These are phyloP conservation scores for Ophion ventricosus DNA, from an alignment of 2,888 invertebrate species.

Conservation along the genomic window DNA sequence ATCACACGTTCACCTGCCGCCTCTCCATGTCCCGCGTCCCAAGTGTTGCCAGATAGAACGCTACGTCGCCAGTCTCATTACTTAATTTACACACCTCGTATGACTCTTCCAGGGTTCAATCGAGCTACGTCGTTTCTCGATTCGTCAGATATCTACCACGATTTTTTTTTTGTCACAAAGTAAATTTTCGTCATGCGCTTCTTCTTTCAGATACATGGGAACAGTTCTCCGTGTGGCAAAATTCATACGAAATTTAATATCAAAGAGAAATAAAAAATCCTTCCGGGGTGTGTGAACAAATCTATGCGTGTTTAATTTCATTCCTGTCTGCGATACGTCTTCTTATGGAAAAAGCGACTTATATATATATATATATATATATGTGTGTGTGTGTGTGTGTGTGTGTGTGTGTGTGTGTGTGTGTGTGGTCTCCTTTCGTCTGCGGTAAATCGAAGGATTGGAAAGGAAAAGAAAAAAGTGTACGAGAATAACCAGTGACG, in stretches of 20 bases:
- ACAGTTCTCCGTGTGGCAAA: not conserved
- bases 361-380: too few relatives aligned
- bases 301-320: not conserved
- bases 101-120: not conserved
- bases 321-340: not conserved
- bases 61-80: too few relatives aligned
- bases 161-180: not conserved
- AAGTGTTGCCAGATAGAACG: too few relatives aligned
- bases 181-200: not conserved
- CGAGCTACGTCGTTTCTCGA: too few relatives aligned
- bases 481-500: constrained; percentile 77
- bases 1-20: too few relatives aligned
- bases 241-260: not conserved
- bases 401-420: not conserved
- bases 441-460: not conserved
- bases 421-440: not conserved
- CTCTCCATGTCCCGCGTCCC: too few relatives aligned
- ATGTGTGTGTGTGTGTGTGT: not conserved
- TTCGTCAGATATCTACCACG: not conserved
- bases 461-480: constrained; percentile 11
- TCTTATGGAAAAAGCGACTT: not conserved
- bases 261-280: constrained; percentile 53
- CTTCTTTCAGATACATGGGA: not conserved
- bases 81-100: too few relatives aligned
- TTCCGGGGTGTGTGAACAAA: not conserved